These are phyloP conservation scores for Limenitis camilla DNA, from an alignment of 2,888 invertebrate species.

Conservation along the genomic window DNA sequence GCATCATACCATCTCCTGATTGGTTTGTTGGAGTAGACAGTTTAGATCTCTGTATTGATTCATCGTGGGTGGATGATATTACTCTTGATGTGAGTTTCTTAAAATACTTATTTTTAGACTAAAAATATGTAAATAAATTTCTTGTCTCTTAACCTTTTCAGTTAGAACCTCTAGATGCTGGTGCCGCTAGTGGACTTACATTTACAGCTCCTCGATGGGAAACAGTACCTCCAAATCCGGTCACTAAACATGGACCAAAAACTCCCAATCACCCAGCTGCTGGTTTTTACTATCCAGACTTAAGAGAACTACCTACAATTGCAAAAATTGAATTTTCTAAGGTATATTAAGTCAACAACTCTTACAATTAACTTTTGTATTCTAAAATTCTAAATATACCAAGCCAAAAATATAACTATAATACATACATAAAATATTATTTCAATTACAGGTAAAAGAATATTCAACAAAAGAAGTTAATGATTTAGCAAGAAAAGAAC, in stretches of 20 bases:
- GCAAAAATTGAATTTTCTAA: constrained; percentile 89
- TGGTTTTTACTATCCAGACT: constrained; percentile 91
- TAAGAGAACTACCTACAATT: constrained; percentile 87
- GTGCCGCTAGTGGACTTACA: constrained; percentile 93
- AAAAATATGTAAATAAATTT: too few relatives aligned
- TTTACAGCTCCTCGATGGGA: constrained; percentile 96
- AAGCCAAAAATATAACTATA: too few relatives aligned
- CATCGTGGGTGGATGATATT: constrained; percentile 73
- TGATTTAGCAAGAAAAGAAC: constrained; percentile 51
- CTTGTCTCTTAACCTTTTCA: constrained; percentile 38
- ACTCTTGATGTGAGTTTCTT: constrained; percentile 62
- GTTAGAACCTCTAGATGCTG: constrained; percentile 91
- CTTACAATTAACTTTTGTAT: too few relatives aligned
- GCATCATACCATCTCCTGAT: constrained; percentile 78
- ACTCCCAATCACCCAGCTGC: constrained; percentile 91
- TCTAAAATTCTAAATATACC: too few relatives aligned
- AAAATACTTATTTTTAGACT: too few relatives aligned
- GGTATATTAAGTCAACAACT: too few relatives aligned
- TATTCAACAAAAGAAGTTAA: constrained; percentile 62
- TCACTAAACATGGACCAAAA: constrained; percentile 85
- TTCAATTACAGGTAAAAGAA: constrained; percentile 48
- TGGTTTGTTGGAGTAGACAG: constrained; percentile 80
- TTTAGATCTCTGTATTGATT: constrained; percentile 73
- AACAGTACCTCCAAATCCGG: constrained; percentile 86
- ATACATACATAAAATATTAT: too few relatives aligned